These are phyloP conservation scores for Corythaixoides concolor DNA, from an alignment of 2,113 vertebrate genomes.

Conservation along the genomic window DNA sequence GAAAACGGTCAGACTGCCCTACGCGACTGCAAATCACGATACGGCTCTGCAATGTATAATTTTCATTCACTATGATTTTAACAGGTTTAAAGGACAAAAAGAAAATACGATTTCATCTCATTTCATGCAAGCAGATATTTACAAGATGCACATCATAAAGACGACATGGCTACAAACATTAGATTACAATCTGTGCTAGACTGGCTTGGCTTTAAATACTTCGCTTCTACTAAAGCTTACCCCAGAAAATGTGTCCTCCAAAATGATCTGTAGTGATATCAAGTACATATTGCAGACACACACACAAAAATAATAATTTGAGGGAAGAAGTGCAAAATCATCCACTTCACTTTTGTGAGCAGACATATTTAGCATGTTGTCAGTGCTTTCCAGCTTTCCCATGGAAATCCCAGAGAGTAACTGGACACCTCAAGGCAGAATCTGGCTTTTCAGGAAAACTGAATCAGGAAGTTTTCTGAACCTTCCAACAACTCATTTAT, in stretches of 20 bases:
- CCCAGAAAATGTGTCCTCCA: not conserved
- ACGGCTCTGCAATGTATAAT: not conserved
- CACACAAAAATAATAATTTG: not conserved
- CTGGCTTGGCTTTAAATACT: not conserved
- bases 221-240: not conserved
- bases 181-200: not conserved
- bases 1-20: not conserved
- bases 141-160: not conserved
- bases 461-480: not conserved
- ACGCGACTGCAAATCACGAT: not conserved
- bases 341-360: not conserved
- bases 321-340: not conserved
- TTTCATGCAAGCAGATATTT: not conserved
- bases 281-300: not conserved
- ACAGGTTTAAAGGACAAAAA: not conserved
- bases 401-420: not conserved
- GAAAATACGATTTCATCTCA: not conserved
- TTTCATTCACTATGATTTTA: not conserved
- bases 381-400: not conserved
- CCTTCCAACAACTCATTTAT: not conserved
- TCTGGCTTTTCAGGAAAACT: not conserved
- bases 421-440: not conserved
- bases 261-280: not conserved
- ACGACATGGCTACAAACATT: not conserved
- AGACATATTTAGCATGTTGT: not conserved